phyloP scores from a whole-genome alignment of 2,888 invertebrate species.

The Furcula furcula region DNA sequence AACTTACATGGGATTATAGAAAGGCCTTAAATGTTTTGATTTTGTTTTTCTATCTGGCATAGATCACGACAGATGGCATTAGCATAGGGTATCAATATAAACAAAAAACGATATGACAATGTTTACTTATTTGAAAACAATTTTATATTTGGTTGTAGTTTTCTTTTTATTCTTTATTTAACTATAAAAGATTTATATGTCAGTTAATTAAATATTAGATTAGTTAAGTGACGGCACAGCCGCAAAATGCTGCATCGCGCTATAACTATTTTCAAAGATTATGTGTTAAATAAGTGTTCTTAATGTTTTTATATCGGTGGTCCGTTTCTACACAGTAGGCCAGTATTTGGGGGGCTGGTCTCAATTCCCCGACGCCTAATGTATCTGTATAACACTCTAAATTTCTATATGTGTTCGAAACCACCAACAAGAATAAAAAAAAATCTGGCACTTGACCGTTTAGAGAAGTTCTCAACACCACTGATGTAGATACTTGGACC shows the following conservation, averaged over 20 bases:
- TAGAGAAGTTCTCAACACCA: conserved; percentile 72
- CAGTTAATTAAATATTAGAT: too few relatives aligned
- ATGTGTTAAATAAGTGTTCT: too few relatives aligned
- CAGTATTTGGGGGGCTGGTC: conserved; percentile 61
- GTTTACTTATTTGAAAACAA: too few relatives aligned
- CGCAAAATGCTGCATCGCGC: conserved; percentile 48
- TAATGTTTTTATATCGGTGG: conserved; percentile 39
- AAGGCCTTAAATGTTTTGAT: too few relatives aligned
- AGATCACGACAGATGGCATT: conserved; percentile 22
- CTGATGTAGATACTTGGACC: conserved; percentile 66
- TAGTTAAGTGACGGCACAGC: too few relatives aligned
- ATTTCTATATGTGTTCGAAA: conserved; percentile 63
- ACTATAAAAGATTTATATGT: too few relatives aligned
- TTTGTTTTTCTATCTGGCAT: too few relatives aligned
- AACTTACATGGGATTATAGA: too few relatives aligned
- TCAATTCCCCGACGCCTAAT: conserved; percentile 41
- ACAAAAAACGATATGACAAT: too few relatives aligned
- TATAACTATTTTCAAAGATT: conserved; percentile 32
- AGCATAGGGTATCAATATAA: too few relatives aligned
- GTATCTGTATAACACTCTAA: conserved; percentile 52
- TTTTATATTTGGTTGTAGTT: too few relatives aligned
- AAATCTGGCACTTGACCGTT: conserved; percentile 65
- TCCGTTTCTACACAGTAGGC: conserved; percentile 67
- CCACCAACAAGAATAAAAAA: conserved; percentile 52
- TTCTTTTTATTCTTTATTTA: too few relatives aligned